phyloP scores from a whole-genome alignment of 2,888 invertebrate genomes.

The Nebria salina region DNA sequence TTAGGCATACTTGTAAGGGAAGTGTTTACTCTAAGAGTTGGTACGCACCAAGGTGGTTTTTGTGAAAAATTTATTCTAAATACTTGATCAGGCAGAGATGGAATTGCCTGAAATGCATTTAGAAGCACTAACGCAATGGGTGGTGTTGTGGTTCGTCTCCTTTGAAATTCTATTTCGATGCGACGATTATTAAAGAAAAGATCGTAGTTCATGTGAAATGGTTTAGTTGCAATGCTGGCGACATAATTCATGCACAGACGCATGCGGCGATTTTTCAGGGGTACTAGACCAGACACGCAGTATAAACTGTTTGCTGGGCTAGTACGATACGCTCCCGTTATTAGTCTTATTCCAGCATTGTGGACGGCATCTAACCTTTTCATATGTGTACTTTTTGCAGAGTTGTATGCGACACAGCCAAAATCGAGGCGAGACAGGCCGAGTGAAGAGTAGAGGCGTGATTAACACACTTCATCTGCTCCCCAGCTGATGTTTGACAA shows the following conservation, averaged over 20 bases:
- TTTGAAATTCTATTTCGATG: not conserved
- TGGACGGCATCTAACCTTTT: conserved; percentile 47
- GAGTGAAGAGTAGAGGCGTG: conserved; percentile 40
- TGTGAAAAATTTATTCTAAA: not conserved
- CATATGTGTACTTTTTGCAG: conserved; percentile 33
- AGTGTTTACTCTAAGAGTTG: not conserved
- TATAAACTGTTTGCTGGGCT: conserved; percentile 42
- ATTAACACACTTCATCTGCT: conserved; percentile 33
- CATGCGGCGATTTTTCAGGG: conserved; percentile 26
- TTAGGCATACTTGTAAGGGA: not conserved
- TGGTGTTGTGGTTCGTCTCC: not conserved
- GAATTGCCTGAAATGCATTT: not conserved
- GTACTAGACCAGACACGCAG: conserved; percentile 22
- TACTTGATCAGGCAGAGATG: not conserved
- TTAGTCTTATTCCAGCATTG: conserved; percentile 40
- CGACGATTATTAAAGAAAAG: not conserved
- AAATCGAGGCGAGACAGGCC: conserved; percentile 49
- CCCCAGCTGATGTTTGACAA: conserved; percentile 46
- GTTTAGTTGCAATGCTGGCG: not conserved
- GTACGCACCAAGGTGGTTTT: not conserved
- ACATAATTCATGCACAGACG: conserved; percentile 1
- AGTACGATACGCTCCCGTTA: conserved; percentile 47
- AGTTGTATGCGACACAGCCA: conserved; percentile 49
- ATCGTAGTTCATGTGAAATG: not conserved
- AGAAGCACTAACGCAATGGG: not conserved